Conservation (phyloP, 2,888 invertebrate species). For the Pogonocherus hispidulus region DNA sequence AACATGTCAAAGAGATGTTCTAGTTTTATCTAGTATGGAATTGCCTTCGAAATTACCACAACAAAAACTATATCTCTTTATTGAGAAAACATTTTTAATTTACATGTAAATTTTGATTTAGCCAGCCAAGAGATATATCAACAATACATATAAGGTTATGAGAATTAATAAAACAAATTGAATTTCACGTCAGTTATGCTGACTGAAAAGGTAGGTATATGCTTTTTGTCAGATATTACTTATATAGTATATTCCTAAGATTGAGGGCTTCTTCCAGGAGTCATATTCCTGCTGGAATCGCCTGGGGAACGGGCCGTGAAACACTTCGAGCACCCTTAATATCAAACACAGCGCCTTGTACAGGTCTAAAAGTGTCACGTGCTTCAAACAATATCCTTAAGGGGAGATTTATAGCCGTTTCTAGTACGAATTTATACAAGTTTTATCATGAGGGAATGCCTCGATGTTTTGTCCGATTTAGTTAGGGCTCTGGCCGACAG, state of each 20-base stretch:
- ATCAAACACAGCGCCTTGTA: constrained; percentile 60
- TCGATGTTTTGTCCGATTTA: constrained; percentile 45
- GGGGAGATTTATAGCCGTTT: constrained; percentile 62
- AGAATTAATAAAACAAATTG: background rate
- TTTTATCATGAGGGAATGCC: constrained; percentile 64
- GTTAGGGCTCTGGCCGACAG: background rate
- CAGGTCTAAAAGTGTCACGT: constrained; percentile 63
- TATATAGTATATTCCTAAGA: constrained; percentile 22
- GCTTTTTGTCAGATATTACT: constrained; percentile 11
- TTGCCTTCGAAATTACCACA: no score
- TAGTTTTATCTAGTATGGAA: no score
- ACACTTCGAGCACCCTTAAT: constrained; percentile 59
- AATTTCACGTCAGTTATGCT: background rate
- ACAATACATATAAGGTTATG: no score
- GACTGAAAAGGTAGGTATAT: background rate
- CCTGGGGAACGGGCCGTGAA: constrained; percentile 49
- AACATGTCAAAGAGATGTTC: no score
- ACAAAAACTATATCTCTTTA: no score
- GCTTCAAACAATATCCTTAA: constrained; percentile 66
- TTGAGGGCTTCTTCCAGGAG: constrained; percentile 32
- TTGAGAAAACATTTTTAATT: no score
- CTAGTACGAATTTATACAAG: constrained; percentile 65
- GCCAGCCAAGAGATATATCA: no score
- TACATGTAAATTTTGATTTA: no score
- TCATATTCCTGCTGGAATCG: constrained; percentile 51